phyloP scores from a whole-genome alignment of 2,888 invertebrate genomes.

The Latrodectus elegans region DNA sequence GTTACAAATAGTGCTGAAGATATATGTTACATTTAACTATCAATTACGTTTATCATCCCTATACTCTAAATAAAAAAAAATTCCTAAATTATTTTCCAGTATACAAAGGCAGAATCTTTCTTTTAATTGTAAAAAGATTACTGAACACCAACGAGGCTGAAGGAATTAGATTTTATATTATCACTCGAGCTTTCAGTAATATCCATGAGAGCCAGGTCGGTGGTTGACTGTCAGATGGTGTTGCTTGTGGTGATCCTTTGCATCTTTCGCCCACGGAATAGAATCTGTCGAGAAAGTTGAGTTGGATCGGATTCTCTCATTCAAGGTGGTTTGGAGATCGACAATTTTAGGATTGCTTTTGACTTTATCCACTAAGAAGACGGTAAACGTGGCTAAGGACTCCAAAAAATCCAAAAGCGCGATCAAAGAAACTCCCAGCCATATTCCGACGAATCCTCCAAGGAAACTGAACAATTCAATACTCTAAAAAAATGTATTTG shows the following conservation, averaged over 20 bases:
- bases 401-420: constrained; percentile 61
- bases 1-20: too few species aligned
- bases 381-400: constrained; percentile 39
- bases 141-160: too few species aligned
- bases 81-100: too few species aligned
- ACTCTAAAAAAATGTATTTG: constrained; percentile 6
- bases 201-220: constrained; percentile 1
- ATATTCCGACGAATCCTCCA: constrained; percentile 67
- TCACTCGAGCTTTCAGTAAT: neutral
- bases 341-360: constrained; percentile 21
- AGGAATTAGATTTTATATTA: too few species aligned
- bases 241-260: neutral
- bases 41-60: too few species aligned
- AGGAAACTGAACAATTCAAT: constrained; percentile 64
- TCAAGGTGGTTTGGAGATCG: constrained; percentile 23
- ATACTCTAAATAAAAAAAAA: too few species aligned
- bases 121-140: too few species aligned
- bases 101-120: too few species aligned
- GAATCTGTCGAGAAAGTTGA: constrained; percentile 29
- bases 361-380: constrained; percentile 35
- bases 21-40: too few species aligned
- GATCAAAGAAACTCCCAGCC: constrained; percentile 64
- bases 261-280: constrained; percentile 30
- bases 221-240: constrained; percentile 24
- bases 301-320: constrained; percentile 15